A percentile compares a stretch with the other conserved stretches of the same genome.
phyloP scores from a whole-genome alignment of 2,113 vertebrate genomes.

The Ceuthmochares aereus region DNA sequence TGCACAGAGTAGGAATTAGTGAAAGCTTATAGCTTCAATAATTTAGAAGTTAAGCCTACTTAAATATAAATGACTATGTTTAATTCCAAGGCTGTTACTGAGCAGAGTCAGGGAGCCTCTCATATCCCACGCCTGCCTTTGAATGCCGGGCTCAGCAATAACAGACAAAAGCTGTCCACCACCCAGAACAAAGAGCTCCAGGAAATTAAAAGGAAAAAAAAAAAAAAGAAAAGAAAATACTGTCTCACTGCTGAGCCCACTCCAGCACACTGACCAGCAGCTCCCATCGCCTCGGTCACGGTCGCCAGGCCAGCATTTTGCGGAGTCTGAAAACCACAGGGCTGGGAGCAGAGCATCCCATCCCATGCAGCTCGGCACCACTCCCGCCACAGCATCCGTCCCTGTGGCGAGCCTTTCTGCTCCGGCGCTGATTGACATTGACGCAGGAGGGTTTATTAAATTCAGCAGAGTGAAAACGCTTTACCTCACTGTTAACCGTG shows the following conservation, averaged over 20 bases:
- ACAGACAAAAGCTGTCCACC: slow-evolving; percentile 81
- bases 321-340: neutral
- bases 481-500: fast-evolving
- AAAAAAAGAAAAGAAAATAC: slow-evolving; percentile 57
- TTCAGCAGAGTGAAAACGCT: neutral
- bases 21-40: slow-evolving; percentile 70
- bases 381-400: neutral
- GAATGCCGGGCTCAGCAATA: slow-evolving; percentile 70
- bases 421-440: neutral
- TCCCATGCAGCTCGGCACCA: neutral
- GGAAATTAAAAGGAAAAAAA: slow-evolving; percentile 65
- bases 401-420: neutral
- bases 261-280: neutral
- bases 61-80: slow-evolving; percentile 71
- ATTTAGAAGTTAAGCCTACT: slow-evolving; percentile 70
- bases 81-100: slow-evolving; percentile 70
- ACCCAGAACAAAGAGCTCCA: slow-evolving; percentile 77
- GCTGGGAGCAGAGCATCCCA: neutral
- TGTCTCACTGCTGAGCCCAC: neutral
- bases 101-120: slow-evolving; percentile 67
- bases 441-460: neutral
- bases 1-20: slow-evolving; percentile 36
- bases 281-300: neutral
- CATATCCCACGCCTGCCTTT: slow-evolving; percentile 53
- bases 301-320: neutral